phyloP scores from a whole-genome alignment of 2,888 invertebrate genomes.

The Caradrina clavipalpis region DNA sequence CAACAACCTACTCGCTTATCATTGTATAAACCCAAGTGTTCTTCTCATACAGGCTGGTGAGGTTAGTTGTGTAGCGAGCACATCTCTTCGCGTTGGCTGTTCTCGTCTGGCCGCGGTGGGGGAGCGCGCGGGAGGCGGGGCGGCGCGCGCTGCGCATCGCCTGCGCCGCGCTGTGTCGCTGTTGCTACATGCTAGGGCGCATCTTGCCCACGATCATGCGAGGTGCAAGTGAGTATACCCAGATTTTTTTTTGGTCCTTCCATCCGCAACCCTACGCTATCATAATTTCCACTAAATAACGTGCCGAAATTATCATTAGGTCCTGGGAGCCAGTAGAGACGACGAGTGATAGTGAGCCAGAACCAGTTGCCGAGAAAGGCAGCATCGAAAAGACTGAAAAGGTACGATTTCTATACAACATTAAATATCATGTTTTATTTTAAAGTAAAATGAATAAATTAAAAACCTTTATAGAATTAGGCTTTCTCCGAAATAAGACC shows the following conservation, averaged over 20 bases:
- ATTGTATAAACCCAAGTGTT: background rate
- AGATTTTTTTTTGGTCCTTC: no score
- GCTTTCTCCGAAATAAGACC: no score
- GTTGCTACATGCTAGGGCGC: constrained; percentile 83
- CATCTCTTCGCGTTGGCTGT: constrained; percentile 80
- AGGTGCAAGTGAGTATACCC: constrained; percentile 80
- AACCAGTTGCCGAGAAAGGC: constrained; percentile 85
- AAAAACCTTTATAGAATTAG: no score
- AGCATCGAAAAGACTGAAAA: constrained; percentile 90
- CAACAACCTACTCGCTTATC: background rate
- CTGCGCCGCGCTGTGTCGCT: constrained; percentile 84
- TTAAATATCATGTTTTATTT: no score
- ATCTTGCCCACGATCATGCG: constrained; percentile 85
- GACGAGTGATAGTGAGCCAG: constrained; percentile 86
- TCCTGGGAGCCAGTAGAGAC: constrained; percentile 86
- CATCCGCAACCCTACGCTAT: no score
- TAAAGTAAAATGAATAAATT: no score
- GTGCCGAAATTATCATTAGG: constrained; percentile 59
- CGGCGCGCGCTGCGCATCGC: constrained; percentile 84
- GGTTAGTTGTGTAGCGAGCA: constrained; percentile 72
- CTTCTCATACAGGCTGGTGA: constrained; percentile 74
- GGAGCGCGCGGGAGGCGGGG: constrained; percentile 83
- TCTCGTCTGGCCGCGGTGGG: constrained; percentile 79
- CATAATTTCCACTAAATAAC: no score
- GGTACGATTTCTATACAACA: constrained; percentile 64